Evolutionary conservation across 2,113 vertebrate species (phyloP).

Genomic region (Acinonyx jubatus): DNA sequence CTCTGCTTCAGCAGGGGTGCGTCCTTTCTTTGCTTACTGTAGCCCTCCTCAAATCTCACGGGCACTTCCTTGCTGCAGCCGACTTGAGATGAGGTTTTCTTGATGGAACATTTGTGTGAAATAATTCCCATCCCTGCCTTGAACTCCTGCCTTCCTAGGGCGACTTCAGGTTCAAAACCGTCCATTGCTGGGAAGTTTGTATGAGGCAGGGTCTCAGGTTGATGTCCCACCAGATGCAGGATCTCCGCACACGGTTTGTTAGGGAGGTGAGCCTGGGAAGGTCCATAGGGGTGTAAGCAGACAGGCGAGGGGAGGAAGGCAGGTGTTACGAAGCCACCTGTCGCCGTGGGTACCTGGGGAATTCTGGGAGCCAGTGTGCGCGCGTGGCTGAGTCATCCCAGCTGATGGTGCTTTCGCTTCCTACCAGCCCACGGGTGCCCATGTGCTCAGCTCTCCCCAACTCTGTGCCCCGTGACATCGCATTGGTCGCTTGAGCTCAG

Average conservation of each 20-base stretch:
- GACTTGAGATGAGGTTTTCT: background rate
- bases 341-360: background rate
- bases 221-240: background rate
- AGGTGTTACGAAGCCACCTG: fast-evolving
- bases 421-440: background rate
- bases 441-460: background rate
- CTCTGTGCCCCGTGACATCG: background rate
- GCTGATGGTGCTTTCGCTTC: fast-evolving
- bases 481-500: background rate
- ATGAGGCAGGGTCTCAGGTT: background rate
- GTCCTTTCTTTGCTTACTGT: background rate
- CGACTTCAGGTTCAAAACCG: background rate
- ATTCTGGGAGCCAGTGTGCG: background rate
- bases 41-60: background rate
- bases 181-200: background rate
- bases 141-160: background rate
- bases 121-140: background rate
- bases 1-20: background rate
- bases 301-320: background rate
- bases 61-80: too few relatives aligned
- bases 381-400: background rate
- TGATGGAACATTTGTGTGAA: background rate
- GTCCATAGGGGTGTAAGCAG: too few relatives aligned
- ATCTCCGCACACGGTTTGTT: background rate
- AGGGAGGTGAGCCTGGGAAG: background rate